Conservation (phyloP, 2,797 vertebrate genomes). For the Mus caroli region DNA sequence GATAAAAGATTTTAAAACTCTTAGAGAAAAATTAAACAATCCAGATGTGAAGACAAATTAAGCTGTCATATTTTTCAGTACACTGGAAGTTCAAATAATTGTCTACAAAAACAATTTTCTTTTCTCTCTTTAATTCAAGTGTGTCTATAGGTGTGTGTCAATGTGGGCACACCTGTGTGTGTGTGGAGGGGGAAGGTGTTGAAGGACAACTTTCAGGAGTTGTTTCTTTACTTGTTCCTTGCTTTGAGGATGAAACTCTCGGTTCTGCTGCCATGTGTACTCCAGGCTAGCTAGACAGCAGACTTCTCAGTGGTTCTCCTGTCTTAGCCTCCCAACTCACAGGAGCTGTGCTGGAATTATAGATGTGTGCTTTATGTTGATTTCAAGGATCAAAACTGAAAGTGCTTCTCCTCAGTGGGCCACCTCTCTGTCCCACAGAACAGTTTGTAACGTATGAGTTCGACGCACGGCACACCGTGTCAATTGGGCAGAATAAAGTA, state of each 20-base stretch:
- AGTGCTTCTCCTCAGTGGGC: too few relatives aligned
- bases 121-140: neutral
- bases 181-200: rapidly evolving
- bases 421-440: neutral
- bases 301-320: neutral
- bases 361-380: neutral
- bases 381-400: neutral
- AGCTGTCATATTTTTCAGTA: neutral
- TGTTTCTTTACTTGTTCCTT: neutral
- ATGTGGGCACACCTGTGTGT: neutral
- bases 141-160: neutral
- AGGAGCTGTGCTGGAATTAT: neutral
- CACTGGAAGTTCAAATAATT: neutral
- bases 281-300: neutral
- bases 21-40: constrained; percentile 53
- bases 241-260: neutral
- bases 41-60: neutral
- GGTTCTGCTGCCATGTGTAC: neutral
- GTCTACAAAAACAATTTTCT: neutral
- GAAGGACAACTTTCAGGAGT: neutral
- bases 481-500: neutral
- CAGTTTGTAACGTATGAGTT: neutral
- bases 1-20: constrained; percentile 48
- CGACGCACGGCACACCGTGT: neutral
- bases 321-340: too few relatives aligned